Conservation (phyloP, 2,888 invertebrate genomes). For the Drosophila hamatofila region DNA sequence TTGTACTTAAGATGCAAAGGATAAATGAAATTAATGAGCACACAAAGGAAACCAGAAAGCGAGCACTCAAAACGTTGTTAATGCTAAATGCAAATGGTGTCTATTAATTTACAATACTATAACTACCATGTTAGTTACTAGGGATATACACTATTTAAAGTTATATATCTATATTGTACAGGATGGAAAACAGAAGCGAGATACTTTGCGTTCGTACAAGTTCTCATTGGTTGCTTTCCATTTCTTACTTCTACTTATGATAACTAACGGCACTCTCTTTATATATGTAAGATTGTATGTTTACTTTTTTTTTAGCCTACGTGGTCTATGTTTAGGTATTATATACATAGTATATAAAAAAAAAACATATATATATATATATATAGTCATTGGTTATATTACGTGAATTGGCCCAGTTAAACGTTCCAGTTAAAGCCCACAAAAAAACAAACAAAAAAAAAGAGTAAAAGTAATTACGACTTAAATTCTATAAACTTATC, state of each 20-base stretch:
- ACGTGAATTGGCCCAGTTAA: slow-evolving; percentile 62
- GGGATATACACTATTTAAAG: slow-evolving; percentile 15
- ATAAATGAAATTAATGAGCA: slow-evolving; percentile 21
- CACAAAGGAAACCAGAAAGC: slow-evolving; percentile 19
- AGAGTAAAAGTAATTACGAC: slow-evolving; percentile 17
- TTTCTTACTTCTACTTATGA: slow-evolving; percentile 38
- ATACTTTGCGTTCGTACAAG: slow-evolving; percentile 16
- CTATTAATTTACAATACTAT: slow-evolving; percentile 61
- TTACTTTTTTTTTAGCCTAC: slow-evolving; percentile 13
- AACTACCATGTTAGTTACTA: slow-evolving; percentile 39
- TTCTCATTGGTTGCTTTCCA: slow-evolving; percentile 33
- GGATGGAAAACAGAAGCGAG: slow-evolving; percentile 20
- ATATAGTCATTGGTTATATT: slow-evolving; percentile 41
- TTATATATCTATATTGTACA: slow-evolving; percentile 27
- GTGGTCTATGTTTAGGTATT: slow-evolving; percentile 40
- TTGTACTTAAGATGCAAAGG: slow-evolving; percentile 28
- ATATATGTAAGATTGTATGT: slow-evolving; percentile 30
- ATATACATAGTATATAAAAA: slow-evolving; percentile 42
- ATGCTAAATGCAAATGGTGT: slow-evolving; percentile 70
- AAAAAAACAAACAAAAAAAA: slow-evolving; percentile 20
- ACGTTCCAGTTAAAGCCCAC: slow-evolving; percentile 61
- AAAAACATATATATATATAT: slow-evolving; percentile 10
- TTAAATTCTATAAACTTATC: slow-evolving; percentile 25
- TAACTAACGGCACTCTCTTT: slow-evolving; percentile 51
- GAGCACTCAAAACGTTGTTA: slow-evolving; percentile 66